phyloP scores from a whole-genome alignment of 2,888 invertebrate genomes.

The Agrochola lychnidis region DNA sequence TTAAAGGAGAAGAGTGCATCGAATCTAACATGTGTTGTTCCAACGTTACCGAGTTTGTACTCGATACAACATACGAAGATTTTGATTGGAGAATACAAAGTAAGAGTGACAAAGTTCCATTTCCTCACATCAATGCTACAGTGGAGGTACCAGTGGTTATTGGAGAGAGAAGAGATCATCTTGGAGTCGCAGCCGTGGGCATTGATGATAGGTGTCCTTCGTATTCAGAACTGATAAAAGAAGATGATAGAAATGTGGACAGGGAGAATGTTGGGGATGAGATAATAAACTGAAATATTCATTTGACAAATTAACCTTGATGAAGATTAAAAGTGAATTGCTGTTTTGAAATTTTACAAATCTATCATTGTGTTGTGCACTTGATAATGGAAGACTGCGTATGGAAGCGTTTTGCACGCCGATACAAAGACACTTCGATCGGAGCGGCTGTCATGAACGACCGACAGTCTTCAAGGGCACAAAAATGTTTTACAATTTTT shows the following conservation, averaged over 20 bases:
- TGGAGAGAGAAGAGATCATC: conserved; percentile 47
- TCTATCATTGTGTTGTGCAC: background rate
- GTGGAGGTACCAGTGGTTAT: conserved; percentile 68
- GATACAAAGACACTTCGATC: background rate
- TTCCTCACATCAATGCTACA: conserved; percentile 65
- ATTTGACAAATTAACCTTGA: background rate
- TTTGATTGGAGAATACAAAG: conserved; percentile 61
- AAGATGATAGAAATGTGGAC: background rate
- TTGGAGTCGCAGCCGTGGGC: background rate
- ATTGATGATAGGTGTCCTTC: background rate
- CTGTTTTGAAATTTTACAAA: background rate
- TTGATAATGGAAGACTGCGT: background rate
- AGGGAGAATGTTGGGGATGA: background rate
- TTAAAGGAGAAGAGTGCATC: conserved; percentile 53
- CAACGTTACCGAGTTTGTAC: conserved; percentile 58
- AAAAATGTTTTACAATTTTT: too few species aligned
- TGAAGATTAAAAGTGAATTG: background rate
- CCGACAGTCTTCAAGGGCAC: background rate
- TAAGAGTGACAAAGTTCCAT: conserved; percentile 67
- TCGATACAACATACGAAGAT: conserved; percentile 68
- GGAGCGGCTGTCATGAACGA: background rate
- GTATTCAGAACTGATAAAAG: conserved; percentile 1
- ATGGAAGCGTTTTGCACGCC: background rate
- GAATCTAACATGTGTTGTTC: conserved; percentile 45
- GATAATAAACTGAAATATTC: background rate